Evolutionary conservation across 2,797 vertebrate genomes (phyloP).

Genomic region (Cyprinodon diabolis): DNA sequence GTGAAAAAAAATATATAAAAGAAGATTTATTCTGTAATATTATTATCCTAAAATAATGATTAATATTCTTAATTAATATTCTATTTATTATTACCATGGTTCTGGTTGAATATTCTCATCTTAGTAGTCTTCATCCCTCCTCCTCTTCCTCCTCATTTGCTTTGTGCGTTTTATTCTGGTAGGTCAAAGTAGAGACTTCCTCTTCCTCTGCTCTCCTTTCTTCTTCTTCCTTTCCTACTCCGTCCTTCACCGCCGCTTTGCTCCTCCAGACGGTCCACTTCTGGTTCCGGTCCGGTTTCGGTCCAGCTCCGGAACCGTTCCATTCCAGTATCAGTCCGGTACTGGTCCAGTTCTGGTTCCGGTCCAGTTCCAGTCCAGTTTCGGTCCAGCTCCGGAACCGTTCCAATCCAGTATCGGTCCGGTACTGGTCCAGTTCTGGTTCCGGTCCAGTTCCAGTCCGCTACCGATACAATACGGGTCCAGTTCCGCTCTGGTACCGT

Average conservation of each 20-base stretch:
- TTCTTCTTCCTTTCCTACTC: slow-evolving; percentile 36
- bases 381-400: too few relatives aligned
- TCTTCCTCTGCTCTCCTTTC: slow-evolving; percentile 23
- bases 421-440: too few relatives aligned
- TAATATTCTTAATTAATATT: slow-evolving; percentile 84
- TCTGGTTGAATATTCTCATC: slow-evolving; percentile 79
- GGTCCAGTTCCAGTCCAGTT: too few relatives aligned
- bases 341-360: too few relatives aligned
- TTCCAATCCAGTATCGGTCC: too few relatives aligned
- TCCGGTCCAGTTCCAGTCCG: too few relatives aligned
- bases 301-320: too few relatives aligned
- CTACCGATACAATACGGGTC: too few relatives aligned
- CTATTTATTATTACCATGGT: slow-evolving; percentile 82
- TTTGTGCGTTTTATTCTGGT: slow-evolving; percentile 92
- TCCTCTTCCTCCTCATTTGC: slow-evolving; percentile 69
- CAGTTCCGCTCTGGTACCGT: too few relatives aligned
- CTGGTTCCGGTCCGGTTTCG: too few relatives aligned
- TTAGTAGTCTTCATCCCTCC: slow-evolving; percentile 70
- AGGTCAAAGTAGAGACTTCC: slow-evolving; percentile 63
- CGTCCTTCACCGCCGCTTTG: slow-evolving; percentile 20
- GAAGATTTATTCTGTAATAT: slow-evolving; percentile 99
- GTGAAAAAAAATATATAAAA: slow-evolving; percentile 85
- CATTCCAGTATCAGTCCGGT: too few relatives aligned
- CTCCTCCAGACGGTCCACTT: neutral
- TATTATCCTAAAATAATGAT: slow-evolving; percentile 82